Base-by-base conservation (phyloP, 2,113 vertebrate species). In the Hippopotamus amphibius region DNA sequence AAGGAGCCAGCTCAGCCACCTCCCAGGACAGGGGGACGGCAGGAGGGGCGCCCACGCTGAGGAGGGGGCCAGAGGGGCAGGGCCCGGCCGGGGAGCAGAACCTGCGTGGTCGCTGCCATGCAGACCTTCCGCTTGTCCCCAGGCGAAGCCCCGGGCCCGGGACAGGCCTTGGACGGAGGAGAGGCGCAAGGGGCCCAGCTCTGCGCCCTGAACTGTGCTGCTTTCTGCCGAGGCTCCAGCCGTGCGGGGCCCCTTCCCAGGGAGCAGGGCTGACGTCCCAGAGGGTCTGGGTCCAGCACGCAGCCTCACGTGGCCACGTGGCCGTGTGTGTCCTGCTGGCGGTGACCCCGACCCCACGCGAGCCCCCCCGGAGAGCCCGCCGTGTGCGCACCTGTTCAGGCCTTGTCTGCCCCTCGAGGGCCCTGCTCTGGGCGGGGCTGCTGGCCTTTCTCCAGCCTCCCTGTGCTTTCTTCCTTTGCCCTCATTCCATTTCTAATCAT, bases 321-420 rank as follows among this genome's bases (percentile, higher is more conserved):
- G 55, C 55, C 17, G 2, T 57, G 55, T 21, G 55, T 21, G 30
- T 59, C 53, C 71, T 16, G 0, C 71, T 16, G 2, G 55, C 17
- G 6, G 6, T 57, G 55, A 19, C 17, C 55, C 55, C 55, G 55
- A 21, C 55, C 55, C 55, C 55, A 21, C 55, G 55, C 55, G 55
- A 57, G 17, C 6, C 6, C 55, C 17, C 55, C 55, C 7, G 28
- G 21, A 15, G 41, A 21, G 24, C 48, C n/a, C 5, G 0, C 5
- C 5, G 1, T 13, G 41, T 28, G 59, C 24, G 59, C 33, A 11
- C 6, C 0, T 3, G 13, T 10, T 15, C 33, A 12, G 9, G 59
- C 57, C 24, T 30, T 10, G 55, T 55, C 28, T 13, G 7, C 0
- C 15, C 66, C 17, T 3, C 12, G 3, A 10, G 3, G 46, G 4